Conservation (phyloP, 2,113 vertebrate genomes). For the Lamprotornis superbus region DNA sequence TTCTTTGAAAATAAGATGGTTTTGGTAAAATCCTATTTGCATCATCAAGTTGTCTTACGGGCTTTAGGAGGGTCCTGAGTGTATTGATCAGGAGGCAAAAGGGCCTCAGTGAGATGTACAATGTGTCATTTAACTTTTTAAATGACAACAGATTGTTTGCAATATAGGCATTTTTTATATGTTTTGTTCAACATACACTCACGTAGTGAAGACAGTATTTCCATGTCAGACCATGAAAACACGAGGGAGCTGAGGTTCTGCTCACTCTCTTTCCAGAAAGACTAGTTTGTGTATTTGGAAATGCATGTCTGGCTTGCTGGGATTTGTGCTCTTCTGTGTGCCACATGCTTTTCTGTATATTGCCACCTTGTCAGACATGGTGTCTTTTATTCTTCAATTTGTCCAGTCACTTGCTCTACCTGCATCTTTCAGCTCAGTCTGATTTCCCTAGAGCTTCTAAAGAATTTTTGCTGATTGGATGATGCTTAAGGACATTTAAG, state of each 20-base stretch:
- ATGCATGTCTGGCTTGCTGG: neutral
- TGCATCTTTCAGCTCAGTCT: neutral
- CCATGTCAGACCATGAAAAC: too few relatives aligned
- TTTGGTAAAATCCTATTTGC: neutral
- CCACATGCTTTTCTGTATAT: fast-evolving
- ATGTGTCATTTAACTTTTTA: neutral
- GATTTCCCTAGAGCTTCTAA: neutral
- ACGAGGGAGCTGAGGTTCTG: too few relatives aligned
- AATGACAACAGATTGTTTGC: neutral
- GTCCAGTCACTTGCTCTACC: neutral
- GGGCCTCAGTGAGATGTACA: neutral
- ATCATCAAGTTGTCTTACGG: neutral
- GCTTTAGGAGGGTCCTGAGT: neutral
- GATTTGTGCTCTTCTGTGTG: neutral
- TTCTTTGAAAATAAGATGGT: neutral
- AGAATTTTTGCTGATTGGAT: neutral
- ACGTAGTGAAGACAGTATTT: too few relatives aligned
- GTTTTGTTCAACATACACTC: neutral
- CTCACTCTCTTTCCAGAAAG: neutral
- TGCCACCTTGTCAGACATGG: fast-evolving
- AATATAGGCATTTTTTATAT: neutral
- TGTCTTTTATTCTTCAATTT: neutral
- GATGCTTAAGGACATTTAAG: neutral
- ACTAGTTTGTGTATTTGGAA: neutral
- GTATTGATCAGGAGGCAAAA: neutral